A percentile compares a stretch with the other conserved stretches of the same genome.
phyloP scores from a whole-genome alignment of 2,888 invertebrate species.

The Nasonovia ribisnigri region DNA sequence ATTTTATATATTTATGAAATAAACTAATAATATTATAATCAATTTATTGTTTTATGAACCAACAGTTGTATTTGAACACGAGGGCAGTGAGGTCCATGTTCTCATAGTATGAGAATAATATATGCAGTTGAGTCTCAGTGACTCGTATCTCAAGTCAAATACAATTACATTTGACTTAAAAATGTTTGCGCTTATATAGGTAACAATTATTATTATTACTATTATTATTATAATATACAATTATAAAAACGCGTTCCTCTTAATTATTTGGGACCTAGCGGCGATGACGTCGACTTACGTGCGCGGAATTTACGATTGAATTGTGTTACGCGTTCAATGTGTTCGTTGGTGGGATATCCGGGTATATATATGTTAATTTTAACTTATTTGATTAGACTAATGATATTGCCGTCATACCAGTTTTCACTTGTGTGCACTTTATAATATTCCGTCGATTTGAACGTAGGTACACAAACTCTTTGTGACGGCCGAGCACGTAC shows the following conservation, averaged over 20 bases:
- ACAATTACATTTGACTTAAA: neutral
- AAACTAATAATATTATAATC: neutral
- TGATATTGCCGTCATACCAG: neutral
- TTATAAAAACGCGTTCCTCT: neutral
- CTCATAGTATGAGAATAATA: neutral
- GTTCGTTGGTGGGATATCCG: neutral
- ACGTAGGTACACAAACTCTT: neutral
- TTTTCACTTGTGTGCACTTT: neutral
- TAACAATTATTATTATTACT: too few relatives aligned
- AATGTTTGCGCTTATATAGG: neutral
- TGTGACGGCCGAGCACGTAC: neutral
- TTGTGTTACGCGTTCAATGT: neutral
- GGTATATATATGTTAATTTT: neutral
- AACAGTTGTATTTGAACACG: neutral
- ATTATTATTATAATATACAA: neutral
- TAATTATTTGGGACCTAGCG: neutral
- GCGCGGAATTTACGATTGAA: neutral
- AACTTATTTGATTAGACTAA: neutral
- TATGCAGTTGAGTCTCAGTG: neutral
- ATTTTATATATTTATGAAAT: neutral
- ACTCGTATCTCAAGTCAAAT: neutral
- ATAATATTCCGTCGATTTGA: neutral
- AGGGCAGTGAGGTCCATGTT: fast-evolving
- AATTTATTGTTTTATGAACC: neutral
- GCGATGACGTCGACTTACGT: neutral